Evolutionary conservation across 2,888 invertebrate species (phyloP), one percentile per base, ranked within the genome.

Genomic region (Tridacna crocea): DNA sequence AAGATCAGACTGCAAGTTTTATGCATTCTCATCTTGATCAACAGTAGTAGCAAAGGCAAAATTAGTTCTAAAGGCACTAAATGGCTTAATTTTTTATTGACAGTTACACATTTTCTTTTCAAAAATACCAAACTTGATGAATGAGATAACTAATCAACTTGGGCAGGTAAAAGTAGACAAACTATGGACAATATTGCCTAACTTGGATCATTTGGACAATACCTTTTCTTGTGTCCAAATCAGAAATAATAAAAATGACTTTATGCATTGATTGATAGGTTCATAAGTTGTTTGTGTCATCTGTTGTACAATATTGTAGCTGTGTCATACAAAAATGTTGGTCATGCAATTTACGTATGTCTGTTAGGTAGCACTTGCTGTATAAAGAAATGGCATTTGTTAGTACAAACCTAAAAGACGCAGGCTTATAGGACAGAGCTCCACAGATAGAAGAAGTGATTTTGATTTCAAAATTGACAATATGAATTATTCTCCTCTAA

Each of bases 61-160:
- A n/a, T n/a, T n/a, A n/a, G n/a, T n/a, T n/a, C n/a, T n/a, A n/a
- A n/a, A n/a, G n/a, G n/a, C n/a, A n/a, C n/a, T 36, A 36, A 36
- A 36, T 36, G 8, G 36, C 3, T n/a, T 70, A 70, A 70, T 70
- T 51, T 47, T 26, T 70, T 26, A 70, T 1, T 26, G 70, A 70
- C 70, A 70, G 24, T 51, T 46, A 51, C 70, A 70, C 70, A 70
- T 70, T 70, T 70, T 70, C n/a, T 66, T 47, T 12, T 10, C 1
- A 55, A 61, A 61, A 61, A 61, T 61, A 61, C n/a, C 61, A 61
- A 61, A n/a, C 13, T 26, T 83, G 79, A 83, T 77, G 51, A 70
- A 83, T 80, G 26, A 22, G 27, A 2, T 48, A 36, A 83, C 83
- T 76, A 77, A 80, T 83, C 83, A 83, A 26, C 0, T 13, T 60